These are phyloP conservation scores for Trematomus bernacchii DNA, from an alignment of 2,797 vertebrate species.

Conservation along the genomic window DNA sequence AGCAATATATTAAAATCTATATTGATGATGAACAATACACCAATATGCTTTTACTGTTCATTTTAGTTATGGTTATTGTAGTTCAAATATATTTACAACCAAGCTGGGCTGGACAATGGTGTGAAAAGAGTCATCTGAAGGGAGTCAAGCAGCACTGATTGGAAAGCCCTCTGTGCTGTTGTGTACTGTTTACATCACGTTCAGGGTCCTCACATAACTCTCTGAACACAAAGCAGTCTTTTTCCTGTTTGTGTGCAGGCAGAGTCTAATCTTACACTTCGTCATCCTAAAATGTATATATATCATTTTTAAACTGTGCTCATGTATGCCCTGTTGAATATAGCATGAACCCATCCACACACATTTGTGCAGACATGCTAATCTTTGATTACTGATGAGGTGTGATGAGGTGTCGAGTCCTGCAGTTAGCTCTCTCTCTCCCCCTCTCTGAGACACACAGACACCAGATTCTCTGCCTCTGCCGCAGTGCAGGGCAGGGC, in stretches of 20 bases:
- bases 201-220: slow-evolving; percentile 39
- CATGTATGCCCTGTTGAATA: not conserved
- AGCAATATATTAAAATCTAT: slow-evolving; percentile 23
- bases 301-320: not conserved
- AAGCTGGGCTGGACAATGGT: slow-evolving; percentile 5
- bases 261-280: slow-evolving; percentile 8
- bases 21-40: not conserved
- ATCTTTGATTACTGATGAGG: slow-evolving; percentile 78
- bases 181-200: slow-evolving; percentile 52
- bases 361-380: slow-evolving; percentile 57
- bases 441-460: slow-evolving; percentile 52
- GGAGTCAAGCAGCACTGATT: slow-evolving; percentile 35
- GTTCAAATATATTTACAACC: not conserved
- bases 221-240: slow-evolving; percentile 34
- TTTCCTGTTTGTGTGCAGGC: slow-evolving; percentile 18
- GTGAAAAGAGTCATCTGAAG: slow-evolving; percentile 37
- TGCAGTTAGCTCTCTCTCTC: slow-evolving; percentile 66
- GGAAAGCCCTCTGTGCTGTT: slow-evolving; percentile 57
- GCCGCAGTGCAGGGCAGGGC: slow-evolving; percentile 85
- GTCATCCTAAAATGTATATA: not conserved
- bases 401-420: slow-evolving; percentile 71
- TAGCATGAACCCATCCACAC: slow-evolving; percentile 2
- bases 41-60: not conserved
- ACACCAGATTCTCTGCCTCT: slow-evolving; percentile 76
- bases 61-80: not conserved